These are phyloP conservation scores for Willowsia nigromaculata DNA, from an alignment of 2,888 invertebrate species.

Conservation along the genomic window DNA sequence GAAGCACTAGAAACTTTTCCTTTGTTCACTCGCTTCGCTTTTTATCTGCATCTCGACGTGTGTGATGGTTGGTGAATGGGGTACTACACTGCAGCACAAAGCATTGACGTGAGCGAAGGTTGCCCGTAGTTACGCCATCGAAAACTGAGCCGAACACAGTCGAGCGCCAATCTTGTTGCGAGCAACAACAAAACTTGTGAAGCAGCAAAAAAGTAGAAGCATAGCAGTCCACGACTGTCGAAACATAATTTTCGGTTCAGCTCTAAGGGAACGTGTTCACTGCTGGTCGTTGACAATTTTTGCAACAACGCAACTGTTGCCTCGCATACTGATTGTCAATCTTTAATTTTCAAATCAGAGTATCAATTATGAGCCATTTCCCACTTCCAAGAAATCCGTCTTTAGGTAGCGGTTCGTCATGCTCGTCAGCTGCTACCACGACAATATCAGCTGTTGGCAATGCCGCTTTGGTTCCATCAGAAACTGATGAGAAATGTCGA, in stretches of 20 bases:
- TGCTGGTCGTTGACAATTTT: not conserved
- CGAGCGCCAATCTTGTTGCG: constrained; percentile 49
- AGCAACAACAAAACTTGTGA: constrained; percentile 14
- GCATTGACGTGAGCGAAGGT: constrained; percentile 56
- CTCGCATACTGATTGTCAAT: no score
- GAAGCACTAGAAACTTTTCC: not conserved
- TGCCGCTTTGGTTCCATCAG: constrained; percentile 48
- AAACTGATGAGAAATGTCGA: constrained; percentile 72
- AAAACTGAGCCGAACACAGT: constrained; percentile 38
- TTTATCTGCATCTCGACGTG: not conserved
- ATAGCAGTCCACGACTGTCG: no score
- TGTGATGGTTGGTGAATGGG: constrained; percentile 24
- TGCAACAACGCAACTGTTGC: not conserved
- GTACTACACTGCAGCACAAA: constrained; percentile 32
- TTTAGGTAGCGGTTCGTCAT: constrained; percentile 54
- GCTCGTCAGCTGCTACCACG: constrained; percentile 46
- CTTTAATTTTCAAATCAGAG: not conserved
- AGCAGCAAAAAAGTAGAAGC: not conserved
- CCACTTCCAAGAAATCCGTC: constrained; percentile 57
- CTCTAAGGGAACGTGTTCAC: no score
- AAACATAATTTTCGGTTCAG: no score
- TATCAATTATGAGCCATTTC: constrained; percentile 46
- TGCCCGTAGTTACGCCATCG: constrained; percentile 57
- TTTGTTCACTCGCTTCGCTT: constrained; percentile 22
- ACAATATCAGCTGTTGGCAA: constrained; percentile 19